A percentile compares a stretch with the other conserved stretches of the same genome.
These are phyloP conservation scores for Cydia splendana DNA, from an alignment of 1,140 invertebrate species.

Conservation along the genomic window DNA sequence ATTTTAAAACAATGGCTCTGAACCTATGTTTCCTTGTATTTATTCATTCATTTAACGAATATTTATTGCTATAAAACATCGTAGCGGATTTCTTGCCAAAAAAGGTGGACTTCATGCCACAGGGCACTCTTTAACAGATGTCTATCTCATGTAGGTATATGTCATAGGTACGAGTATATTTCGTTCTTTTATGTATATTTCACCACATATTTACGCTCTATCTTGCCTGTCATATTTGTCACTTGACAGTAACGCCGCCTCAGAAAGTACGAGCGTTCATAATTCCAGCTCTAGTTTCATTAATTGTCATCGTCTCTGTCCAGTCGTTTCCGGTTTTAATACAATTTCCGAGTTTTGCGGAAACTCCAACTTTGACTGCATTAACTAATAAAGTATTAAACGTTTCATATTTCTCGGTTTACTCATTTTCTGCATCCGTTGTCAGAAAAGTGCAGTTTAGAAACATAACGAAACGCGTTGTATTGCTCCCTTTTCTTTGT, in stretches of 20 bases:
- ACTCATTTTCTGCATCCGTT: background rate
- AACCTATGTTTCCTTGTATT: no score
- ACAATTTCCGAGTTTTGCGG: constrained; percentile 4
- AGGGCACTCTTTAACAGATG: no score
- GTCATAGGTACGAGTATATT: no score
- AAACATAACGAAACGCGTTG: background rate
- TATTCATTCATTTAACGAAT: no score
- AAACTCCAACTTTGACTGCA: constrained; percentile 4
- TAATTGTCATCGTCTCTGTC: constrained; percentile 12
- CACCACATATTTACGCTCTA: no score
- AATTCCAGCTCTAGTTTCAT: background rate
- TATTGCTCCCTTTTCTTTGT: background rate
- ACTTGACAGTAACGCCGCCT: background rate
- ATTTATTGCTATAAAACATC: no score
- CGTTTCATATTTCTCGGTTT: background rate
- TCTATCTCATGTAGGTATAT: no score
- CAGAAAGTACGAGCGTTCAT: constrained; percentile 1
- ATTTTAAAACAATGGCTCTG: no score
- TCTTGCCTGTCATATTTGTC: no score
- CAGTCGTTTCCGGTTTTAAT: constrained; percentile 6
- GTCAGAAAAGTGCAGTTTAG: background rate
- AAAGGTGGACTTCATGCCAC: no score
- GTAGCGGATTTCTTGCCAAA: no score
- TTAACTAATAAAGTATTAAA: background rate
- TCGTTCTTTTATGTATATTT: no score